phyloP scores from a whole-genome alignment of 1,140 invertebrate species.

The Odontomachus brunneus region DNA sequence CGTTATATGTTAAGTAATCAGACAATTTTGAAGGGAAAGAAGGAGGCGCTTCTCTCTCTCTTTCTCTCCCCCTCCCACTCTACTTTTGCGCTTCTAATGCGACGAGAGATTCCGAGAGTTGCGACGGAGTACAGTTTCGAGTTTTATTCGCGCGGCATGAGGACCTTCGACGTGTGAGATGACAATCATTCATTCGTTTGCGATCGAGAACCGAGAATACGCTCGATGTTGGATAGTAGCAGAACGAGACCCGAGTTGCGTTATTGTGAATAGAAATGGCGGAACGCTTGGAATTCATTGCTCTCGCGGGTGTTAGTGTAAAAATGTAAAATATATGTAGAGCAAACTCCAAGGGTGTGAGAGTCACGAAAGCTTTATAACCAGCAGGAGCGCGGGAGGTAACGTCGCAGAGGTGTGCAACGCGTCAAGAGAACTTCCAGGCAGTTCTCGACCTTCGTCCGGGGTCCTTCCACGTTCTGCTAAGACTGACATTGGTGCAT shows the following conservation, averaged over 20 bases:
- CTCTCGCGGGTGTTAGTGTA: background rate
- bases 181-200: conserved; percentile 27
- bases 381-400: no score
- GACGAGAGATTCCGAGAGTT: conserved; percentile 26
- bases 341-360: no score
- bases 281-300: conserved; percentile 12
- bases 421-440: no score
- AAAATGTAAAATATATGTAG: background rate
- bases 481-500: conserved; percentile 3
- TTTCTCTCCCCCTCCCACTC: no score
- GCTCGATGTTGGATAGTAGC: conserved; percentile 13
- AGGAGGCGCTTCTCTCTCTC: background rate
- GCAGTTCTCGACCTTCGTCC: no score
- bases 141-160: background rate
- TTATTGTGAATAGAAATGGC: no score
- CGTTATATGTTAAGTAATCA: background rate
- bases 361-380: no score
- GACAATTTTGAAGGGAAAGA: conserved; percentile 19
- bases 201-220: conserved; percentile 1
- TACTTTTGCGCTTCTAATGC: conserved; percentile 29
- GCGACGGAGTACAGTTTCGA: background rate
- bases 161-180: conserved; percentile 3
- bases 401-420: no score
- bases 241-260: background rate
- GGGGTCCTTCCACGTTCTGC: background rate